Base-by-base conservation (phyloP, 2,888 invertebrate species). In the Catocala nupta region DNA sequence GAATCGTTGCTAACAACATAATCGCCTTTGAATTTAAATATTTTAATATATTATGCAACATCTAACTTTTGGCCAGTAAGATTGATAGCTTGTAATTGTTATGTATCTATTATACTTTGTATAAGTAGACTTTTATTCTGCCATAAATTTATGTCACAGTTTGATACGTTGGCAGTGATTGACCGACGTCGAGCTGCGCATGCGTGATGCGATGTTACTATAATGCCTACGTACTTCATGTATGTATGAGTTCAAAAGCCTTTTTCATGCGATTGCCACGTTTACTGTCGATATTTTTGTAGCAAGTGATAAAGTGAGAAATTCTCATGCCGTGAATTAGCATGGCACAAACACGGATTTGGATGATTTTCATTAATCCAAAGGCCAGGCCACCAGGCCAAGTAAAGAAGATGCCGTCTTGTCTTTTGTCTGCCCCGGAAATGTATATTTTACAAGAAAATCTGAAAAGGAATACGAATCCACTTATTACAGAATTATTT, bases 201-300 rank as follows among this genome's bases (percentile, higher is more conserved):
- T 88, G 81, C 89, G 77, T 86, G 85, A 88, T 86, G 69, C 42
- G 70, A 55, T 68, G 71, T 73, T 84, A 83, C 84, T 65, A 77
- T 74, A 71, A 63, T 71, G 71, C 70, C 5, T 16, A 39, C 16
- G 6, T 36, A 11, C 39, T 5, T 45, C 58, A 67, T 60, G 33
- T 59, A 78, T 81, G 81, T 44, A 49, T 11, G 10, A 44, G 65
- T 36, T 63, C 49, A 63, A 13, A 16, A 13, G 47, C 65, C 62
- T 73, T 73, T 69, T 61, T 34, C 1, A 49, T 55, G 49, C 6
- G 44, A 34, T 65, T 56, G 47, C 51, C 16, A 65, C 16, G 16
- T 16, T 16, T 1, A 16, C 1, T 16, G 16, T 16, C 16, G 16
- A 16, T 16, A 16, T 1, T 16, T 16, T 16, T 16, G 16, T 16